Conservation (phyloP, 2,797 vertebrate species). For the Siniperca obscura region DNA sequence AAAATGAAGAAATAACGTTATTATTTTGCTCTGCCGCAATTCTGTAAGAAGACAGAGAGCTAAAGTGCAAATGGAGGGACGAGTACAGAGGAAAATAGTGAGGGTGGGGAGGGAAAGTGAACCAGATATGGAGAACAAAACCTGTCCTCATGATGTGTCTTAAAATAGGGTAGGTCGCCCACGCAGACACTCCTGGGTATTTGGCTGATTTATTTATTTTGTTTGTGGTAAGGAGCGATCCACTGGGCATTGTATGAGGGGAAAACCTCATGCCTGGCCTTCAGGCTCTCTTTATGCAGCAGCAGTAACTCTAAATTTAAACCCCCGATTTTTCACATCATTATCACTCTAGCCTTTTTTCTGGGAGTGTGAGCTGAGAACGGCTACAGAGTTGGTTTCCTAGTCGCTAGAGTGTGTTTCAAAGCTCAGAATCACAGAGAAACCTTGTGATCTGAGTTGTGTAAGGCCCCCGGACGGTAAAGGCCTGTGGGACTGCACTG, state of each 20-base stretch:
- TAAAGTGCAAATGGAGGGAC: constrained; percentile 12
- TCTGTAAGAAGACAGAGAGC: constrained; percentile 13
- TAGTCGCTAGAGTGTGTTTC: constrained; percentile 44
- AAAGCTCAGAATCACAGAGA: constrained; percentile 38
- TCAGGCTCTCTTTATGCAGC: constrained; percentile 56
- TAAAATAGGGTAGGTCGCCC: constrained; percentile 69
- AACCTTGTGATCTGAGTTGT: constrained; percentile 43
- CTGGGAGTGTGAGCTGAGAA: constrained; percentile 41
- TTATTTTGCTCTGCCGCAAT: constrained; percentile 4
- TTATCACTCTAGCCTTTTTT: constrained; percentile 51
- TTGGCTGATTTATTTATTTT: constrained; percentile 79
- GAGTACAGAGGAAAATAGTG: neutral
- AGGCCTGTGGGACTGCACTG: constrained; percentile 14
- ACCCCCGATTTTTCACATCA: constrained; percentile 45
- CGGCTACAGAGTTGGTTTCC: constrained; percentile 6
- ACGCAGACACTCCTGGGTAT: constrained; percentile 64
- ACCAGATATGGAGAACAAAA: constrained; percentile 49
- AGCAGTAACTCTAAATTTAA: constrained; percentile 66
- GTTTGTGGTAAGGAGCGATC: constrained; percentile 67
- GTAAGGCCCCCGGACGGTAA: constrained; percentile 39
- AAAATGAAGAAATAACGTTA: constrained; percentile 28
- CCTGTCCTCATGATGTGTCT: constrained; percentile 54
- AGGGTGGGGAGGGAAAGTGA: constrained; percentile 30
- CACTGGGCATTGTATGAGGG: constrained; percentile 66
- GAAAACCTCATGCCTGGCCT: constrained; percentile 62